A percentile compares a stretch with the other conserved stretches of the same genome.
Evolutionary conservation across 2,888 invertebrate genomes (phyloP).

Genomic region (Mimumesa dahlbomi): DNA sequence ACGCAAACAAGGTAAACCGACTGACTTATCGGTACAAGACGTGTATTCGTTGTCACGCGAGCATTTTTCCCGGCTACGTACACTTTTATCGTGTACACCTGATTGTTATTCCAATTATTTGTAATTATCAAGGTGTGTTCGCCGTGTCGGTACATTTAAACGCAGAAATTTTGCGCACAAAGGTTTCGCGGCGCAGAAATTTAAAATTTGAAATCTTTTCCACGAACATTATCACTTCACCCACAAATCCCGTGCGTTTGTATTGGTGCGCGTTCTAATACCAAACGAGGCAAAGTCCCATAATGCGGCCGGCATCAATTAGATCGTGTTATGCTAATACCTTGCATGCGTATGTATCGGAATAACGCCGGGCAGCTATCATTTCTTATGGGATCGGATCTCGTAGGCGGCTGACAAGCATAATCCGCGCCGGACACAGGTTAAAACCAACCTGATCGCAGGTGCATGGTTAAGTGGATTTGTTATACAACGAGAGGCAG

Average conservation of each 20-base stretch:
- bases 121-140: too few relatives aligned
- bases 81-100: neutral
- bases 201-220: too few relatives aligned
- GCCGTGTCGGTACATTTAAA: too few relatives aligned
- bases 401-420: conserved; percentile 60
- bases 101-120: too few relatives aligned
- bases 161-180: too few relatives aligned
- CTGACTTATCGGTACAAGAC: conserved; percentile 36
- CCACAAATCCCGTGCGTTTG: too few relatives aligned
- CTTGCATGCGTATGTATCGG: conserved; percentile 24
- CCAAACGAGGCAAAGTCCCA: conserved; percentile 30
- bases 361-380: conserved; percentile 44
- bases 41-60: conserved; percentile 40
- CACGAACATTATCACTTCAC: too few relatives aligned
- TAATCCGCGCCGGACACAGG: conserved; percentile 40
- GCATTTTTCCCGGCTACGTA: conserved; percentile 2
- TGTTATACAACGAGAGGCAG: conserved; percentile 35
- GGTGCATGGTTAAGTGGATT: conserved; percentile 49
- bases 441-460: conserved; percentile 36
- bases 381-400: conserved; percentile 47
- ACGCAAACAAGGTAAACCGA: conserved; percentile 5
- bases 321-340: conserved; percentile 73
- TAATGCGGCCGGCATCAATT: conserved; percentile 63
- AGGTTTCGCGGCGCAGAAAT: too few relatives aligned
- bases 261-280: too few relatives aligned